Evolutionary conservation across 2,888 invertebrate species (phyloP), one percentile per base, ranked within the genome.

Genomic region (Tenthredo livida): DNA sequence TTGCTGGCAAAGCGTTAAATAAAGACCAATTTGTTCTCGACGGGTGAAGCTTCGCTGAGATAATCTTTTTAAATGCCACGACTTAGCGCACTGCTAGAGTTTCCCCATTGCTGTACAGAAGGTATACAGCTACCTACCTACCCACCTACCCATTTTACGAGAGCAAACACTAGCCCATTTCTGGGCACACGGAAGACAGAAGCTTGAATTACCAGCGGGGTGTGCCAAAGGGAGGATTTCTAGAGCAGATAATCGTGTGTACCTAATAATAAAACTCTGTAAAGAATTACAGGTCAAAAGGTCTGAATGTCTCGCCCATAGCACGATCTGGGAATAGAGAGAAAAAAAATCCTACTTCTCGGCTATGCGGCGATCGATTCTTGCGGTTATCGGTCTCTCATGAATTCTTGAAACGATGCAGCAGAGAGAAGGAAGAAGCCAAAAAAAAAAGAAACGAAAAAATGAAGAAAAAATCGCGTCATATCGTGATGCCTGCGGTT

Each of bases 21-120:
- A 80, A 61, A 80, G 80, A 80, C 80, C 80, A 80, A 80, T 80
- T 58, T 80, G 77, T 77, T 77, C 77, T 54, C 77, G 54, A 77
- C 77, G 77, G 47, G 21, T 29, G 77, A 77, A 77, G 50, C 77
- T 77, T 50, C 33, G 54, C 33, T 50, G 50, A 77, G 77, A 77
- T 77, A 77, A 77, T 77, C 77, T 77, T 77, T 77, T 77, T 77
- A 77, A 77, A 77, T 77, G 40, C 77, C 54, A 77, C 77, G 77
- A 77, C 77, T 77, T 77, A 77, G 77, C 77, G 77, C 77, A 77
- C 54, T 77, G 77, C 77, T 77, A 77, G 54, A 54, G 54, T 77
- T 54, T 77, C 77, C 77, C 77, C 73, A 5, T n/a, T 67, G 33
- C 33, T 33, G 33, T 17, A 65, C 65, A 58, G 58, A 7, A 67